A percentile compares a stretch with the other conserved stretches of the same genome.
These are phyloP conservation scores for Gymnothorax reevesii DNA, from an alignment of 2,797 vertebrate genomes.

Conservation along the genomic window DNA sequence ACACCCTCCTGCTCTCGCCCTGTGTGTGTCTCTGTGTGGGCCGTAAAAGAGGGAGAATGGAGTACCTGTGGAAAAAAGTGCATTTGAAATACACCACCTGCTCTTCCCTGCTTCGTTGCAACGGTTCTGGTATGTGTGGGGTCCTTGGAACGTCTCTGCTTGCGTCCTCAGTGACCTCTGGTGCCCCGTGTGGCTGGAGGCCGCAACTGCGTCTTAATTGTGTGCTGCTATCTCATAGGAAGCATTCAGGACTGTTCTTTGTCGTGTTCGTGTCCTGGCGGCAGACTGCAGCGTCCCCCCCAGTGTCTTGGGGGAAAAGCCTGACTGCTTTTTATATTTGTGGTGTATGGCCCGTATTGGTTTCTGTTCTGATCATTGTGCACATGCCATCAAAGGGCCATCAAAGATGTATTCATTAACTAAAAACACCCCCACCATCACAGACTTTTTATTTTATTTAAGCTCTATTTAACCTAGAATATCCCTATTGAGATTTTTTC, in stretches of 20 bases:
- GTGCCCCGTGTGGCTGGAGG: background rate
- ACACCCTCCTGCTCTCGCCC: background rate
- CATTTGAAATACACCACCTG: background rate
- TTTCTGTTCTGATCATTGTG: background rate
- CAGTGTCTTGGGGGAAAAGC: background rate
- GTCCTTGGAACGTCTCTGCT: background rate
- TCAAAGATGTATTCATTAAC: background rate
- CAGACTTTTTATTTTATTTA: background rate
- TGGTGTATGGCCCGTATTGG: background rate
- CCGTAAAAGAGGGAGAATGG: background rate
- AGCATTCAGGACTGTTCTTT: background rate
- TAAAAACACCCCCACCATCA: background rate
- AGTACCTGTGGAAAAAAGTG: background rate
- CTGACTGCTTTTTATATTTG: background rate
- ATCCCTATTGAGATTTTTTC: too few relatives aligned
- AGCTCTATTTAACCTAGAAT: too few relatives aligned
- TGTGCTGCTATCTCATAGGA: background rate
- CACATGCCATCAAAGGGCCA: background rate
- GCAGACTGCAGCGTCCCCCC: background rate
- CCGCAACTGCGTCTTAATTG: background rate
- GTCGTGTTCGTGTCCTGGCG: background rate
- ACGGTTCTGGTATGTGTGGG: background rate
- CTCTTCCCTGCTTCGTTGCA: background rate
- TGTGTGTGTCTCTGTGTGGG: background rate
- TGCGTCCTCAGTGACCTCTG: background rate